Base-by-base conservation (phyloP, 2,888 invertebrate genomes). In the Sphaerophoria taeniata region DNA sequence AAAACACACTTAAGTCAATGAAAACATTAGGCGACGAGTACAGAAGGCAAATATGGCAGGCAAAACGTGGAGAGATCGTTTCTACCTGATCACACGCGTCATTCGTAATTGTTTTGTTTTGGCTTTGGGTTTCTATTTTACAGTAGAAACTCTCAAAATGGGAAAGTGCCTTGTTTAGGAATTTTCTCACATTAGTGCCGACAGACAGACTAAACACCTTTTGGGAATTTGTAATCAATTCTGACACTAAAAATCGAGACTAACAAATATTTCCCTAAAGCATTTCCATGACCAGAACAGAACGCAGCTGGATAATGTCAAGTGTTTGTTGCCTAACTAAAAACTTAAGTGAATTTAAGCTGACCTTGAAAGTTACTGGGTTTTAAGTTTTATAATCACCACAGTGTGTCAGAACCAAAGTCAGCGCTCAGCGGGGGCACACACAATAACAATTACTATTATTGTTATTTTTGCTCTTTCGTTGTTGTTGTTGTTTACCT, bases 311-410 rank as follows among this genome's bases (percentile, higher is more conserved):
- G 24, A 24, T 24, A 24, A 24, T 24, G 24, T 24, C 24, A 24
- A 24, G 24, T 24, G 24, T 24, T 24, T 24, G 24, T 24, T 24
- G 24, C 2, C 24, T 24, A 24, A 24, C 24, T 24, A 24, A 24
- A 24, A 34, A 31, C 39, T 39, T 51, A 16, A 55, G 51, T 61
- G 33, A 55, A 51, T 69, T 80, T 56, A 31, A 63, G 43, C 51
- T 75, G 63, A 75, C 80, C 80, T 75, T 80, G 80, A 43, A 63
- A 75, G 56, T 73, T 24, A 24, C 24, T 24, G 24, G 24, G 1
- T 24, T 24, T 24, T 24, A 24, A 24, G 24, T 24, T 24, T 51
- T 33, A 36, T 56, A 56, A 75, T 70, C 58, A 51, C 63, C 24
- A 56, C 70, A 56, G 63, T 36, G 34, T 56, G 9, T 36, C 56